Percentiles rank a stretch among this genome's conserved stretches.
phyloP scores from a whole-genome alignment of 2,113 vertebrate species.

The Phalacrocorax brasilianus region DNA sequence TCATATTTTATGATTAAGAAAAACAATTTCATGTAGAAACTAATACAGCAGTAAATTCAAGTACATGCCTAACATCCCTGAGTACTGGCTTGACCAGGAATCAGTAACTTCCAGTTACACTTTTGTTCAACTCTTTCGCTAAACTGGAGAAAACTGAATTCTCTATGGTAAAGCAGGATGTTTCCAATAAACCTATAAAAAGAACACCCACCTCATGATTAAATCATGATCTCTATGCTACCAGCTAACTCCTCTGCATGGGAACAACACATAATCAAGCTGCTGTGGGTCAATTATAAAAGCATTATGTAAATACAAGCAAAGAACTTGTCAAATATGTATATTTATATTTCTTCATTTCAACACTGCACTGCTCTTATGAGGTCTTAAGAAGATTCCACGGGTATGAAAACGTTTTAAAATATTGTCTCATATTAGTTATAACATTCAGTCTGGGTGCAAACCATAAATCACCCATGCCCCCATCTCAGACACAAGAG shows the following conservation, averaged over 20 bases:
- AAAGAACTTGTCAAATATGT: background rate
- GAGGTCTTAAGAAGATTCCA: background rate
- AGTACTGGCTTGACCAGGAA: background rate
- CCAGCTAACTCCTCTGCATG: background rate
- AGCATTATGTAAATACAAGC: background rate
- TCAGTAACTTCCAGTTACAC: fast-evolving
- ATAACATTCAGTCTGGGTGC: background rate
- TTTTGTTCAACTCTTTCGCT: background rate
- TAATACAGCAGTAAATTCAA: background rate
- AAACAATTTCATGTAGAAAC: background rate
- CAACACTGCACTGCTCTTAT: background rate
- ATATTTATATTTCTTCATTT: background rate
- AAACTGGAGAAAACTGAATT: background rate
- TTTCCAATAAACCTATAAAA: background rate
- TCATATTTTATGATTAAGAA: background rate
- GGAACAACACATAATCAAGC: background rate
- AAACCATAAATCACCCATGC: background rate
- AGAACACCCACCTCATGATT: background rate
- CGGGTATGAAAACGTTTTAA: background rate
- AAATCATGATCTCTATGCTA: background rate
- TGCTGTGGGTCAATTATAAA: background rate
- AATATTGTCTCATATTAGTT: background rate
- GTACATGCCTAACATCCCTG: background rate
- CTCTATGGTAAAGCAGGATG: background rate
- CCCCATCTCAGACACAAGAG: background rate